Base-by-base conservation (phyloP, 2,888 invertebrate species). In the Synergus gifuensis region DNA sequence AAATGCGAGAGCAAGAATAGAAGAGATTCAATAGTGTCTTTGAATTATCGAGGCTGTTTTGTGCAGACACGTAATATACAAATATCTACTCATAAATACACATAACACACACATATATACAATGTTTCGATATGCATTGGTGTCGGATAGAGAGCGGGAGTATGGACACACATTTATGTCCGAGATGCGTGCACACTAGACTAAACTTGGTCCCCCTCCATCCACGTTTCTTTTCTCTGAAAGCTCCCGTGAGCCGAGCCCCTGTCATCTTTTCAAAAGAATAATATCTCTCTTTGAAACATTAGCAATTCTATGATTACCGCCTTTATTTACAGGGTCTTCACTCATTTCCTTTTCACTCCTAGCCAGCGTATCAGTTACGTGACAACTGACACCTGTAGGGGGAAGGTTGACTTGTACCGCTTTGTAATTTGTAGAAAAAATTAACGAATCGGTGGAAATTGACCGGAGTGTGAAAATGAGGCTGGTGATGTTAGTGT, bases 301-400 rank as follows among this genome's bases (percentile, higher is more conserved):
- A 90, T 90, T 90, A 90, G 90, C 89, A 89, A 90, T 90, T 90
- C 88, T 89, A 87, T 88, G 89, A 90, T 90, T 87, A 86, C 87
- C 84, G 87, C 85, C 88, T 88, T 89, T 89, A 89, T 88, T 90
- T 88, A 88, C 85, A 44, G 44, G 44, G 44, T 67, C 67, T 22
- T 67, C 67, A 67, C 83, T 81, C 64, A 77, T 81, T 81, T 78
- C 79, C 49, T 84, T 81, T 83, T 82, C 46, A 83, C 42, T 58
- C 58, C 44, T 49, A 64, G 46, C 69, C 62, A 60, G n/a, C 22
- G 22, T 60, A 46, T 66, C 18, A 42, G 42, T 66, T 4, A 67
- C 67, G 67, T 44, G 67, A 46, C 46, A 67, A 66, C 16, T 66
- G n/a, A 0, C 14, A 22, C 12, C 14, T 40, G 14, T 22, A 46